Evolutionary conservation across 2,888 invertebrate species (phyloP).

Genomic region (Osedax frankpressi): DNA sequence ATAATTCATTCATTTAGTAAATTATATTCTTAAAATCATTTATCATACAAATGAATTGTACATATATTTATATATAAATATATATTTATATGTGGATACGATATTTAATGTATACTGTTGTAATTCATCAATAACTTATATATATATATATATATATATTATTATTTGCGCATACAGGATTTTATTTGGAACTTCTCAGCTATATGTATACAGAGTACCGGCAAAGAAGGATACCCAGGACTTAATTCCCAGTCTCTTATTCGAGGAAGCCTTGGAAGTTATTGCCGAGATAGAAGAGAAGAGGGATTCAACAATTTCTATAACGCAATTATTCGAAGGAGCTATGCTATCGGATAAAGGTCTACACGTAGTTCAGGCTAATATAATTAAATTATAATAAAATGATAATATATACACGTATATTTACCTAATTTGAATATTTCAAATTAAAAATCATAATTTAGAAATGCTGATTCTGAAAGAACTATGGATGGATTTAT

Average conservation of each 20-base stretch:
- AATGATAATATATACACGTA: not conserved
- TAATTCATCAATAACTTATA: no score
- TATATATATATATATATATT: not conserved
- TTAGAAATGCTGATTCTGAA: not conserved
- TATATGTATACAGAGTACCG: conserved; percentile 49
- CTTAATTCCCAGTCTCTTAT: conserved; percentile 44
- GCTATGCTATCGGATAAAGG: not conserved
- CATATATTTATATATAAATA: no score
- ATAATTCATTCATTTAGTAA: no score
- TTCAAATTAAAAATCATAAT: not conserved
- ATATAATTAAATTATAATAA: not conserved
- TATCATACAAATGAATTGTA: no score
- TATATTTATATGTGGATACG: no score
- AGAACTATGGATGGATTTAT: not conserved
- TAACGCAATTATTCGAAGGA: not conserved
- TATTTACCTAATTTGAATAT: not conserved
- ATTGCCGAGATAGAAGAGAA: conserved; percentile 40
- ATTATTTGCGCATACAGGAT: no score
- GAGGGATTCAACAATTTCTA: not conserved
- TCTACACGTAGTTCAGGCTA: no score
- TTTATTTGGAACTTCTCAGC: conserved; percentile 51
- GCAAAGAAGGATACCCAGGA: not conserved
- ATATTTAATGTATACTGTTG: no score
- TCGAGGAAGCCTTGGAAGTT: conserved; percentile 51
- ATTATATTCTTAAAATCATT: no score